Percentiles rank a stretch among this genome's conserved stretches.
Evolutionary conservation across 2,113 vertebrate genomes (phyloP).

Genomic region (Poeciliopsis occidentalis): DNA sequence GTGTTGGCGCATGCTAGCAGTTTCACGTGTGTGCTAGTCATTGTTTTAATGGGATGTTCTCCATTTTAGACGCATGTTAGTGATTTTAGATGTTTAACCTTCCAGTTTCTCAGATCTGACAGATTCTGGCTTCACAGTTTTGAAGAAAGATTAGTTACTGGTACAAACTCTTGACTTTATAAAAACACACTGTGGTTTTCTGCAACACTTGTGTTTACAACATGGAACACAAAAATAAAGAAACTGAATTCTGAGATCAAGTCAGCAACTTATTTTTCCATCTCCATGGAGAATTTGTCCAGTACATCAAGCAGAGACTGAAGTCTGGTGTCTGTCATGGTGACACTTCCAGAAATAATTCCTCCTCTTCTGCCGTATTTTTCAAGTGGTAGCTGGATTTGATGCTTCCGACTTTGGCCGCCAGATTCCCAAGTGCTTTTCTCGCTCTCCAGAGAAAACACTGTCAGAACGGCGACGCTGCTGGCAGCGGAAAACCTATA

Average conservation of each 20-base stretch:
- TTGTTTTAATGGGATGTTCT: too few species aligned
- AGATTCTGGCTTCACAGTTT: too few species aligned
- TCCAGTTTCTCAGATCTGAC: too few species aligned
- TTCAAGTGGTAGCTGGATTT: conserved; percentile 5
- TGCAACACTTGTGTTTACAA: not conserved
- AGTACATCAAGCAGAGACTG: not conserved
- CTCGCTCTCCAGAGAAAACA: conserved; percentile 7
- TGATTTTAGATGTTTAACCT: too few species aligned
- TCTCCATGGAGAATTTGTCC: too few species aligned
- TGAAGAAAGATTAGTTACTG: too few species aligned
- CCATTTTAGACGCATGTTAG: too few species aligned
- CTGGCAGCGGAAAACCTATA: conserved; percentile 1
- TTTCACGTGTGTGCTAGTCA: too few species aligned
- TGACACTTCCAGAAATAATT: not conserved
- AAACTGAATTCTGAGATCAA: not conserved
- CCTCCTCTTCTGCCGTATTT: not conserved
- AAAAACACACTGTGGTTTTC: too few species aligned
- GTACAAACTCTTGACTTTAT: too few species aligned
- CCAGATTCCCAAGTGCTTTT: not conserved
- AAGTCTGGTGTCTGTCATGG: not conserved
- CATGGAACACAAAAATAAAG: not conserved
- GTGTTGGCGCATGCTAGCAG: too few species aligned
- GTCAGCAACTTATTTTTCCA: not conserved
- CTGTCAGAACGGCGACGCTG: conserved; percentile 3
- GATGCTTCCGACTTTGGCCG: not conserved